These are phyloP conservation scores for Aspidapion aeneum DNA, from an alignment of 2,888 invertebrate genomes.

Conservation along the genomic window DNA sequence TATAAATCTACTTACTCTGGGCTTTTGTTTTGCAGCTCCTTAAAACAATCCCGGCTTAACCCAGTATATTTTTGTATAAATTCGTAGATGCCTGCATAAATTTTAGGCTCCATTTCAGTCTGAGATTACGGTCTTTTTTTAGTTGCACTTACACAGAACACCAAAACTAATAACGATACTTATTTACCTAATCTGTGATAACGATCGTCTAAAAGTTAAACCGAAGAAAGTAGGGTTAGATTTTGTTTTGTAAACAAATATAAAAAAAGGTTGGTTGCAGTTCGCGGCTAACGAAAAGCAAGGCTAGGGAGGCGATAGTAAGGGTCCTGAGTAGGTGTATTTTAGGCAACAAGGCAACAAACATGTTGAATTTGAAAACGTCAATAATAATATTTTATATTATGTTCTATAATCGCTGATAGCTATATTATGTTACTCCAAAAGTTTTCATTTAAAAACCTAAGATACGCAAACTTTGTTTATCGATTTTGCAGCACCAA, in stretches of 20 bases:
- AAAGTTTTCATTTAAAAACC: background rate
- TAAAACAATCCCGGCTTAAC: slow-evolving; percentile 31
- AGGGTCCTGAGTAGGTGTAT: background rate
- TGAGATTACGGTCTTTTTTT: too few species aligned
- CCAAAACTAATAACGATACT: too few species aligned
- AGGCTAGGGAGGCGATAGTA: background rate
- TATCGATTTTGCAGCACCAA: background rate
- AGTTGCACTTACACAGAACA: too few species aligned
- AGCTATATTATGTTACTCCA: background rate
- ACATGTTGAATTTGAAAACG: background rate
- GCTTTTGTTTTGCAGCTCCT: slow-evolving; percentile 49
- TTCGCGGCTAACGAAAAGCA: background rate
- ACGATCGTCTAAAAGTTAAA: too few species aligned
- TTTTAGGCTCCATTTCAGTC: slow-evolving; percentile 27
- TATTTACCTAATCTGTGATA: too few species aligned
- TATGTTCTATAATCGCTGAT: too few species aligned
- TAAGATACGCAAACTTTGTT: background rate
- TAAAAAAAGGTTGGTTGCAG: background rate
- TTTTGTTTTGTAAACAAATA: background rate
- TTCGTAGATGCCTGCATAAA: slow-evolving; percentile 27
- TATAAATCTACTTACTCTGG: slow-evolving; percentile 53
- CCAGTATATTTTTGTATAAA: slow-evolving; percentile 30
- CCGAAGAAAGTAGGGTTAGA: background rate
- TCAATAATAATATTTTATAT: background rate
- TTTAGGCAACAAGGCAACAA: background rate